These are phyloP conservation scores for Cistogaster globosa DNA, from an alignment of 2,888 invertebrate genomes.

Conservation along the genomic window DNA sequence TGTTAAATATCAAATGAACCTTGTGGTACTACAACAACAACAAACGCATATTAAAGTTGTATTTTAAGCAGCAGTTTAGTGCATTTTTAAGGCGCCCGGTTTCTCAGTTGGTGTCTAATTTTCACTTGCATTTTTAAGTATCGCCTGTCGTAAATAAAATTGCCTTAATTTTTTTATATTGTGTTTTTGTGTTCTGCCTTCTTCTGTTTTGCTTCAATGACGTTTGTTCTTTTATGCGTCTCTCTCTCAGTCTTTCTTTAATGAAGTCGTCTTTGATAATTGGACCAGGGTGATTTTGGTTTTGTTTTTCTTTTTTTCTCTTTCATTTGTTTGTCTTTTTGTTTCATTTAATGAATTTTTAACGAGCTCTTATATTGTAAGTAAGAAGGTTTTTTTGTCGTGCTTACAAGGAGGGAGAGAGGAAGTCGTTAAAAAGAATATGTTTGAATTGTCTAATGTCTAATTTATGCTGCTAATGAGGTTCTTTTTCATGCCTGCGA, in stretches of 20 bases:
- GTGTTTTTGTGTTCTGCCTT: not conserved
- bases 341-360: slow-evolving; percentile 57
- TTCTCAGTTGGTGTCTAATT: slow-evolving; percentile 64
- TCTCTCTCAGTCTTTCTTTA: not conserved
- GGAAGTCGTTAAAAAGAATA: not conserved
- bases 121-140: slow-evolving; percentile 54
- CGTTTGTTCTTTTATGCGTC: not conserved
- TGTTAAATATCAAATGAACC: slow-evolving; percentile 10
- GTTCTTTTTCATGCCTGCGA: too few relatives aligned
- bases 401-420: not conserved
- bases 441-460: not conserved
- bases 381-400: slow-evolving; percentile 55
- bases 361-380: slow-evolving; percentile 56
- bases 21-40: not conserved
- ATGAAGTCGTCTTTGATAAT: slow-evolving; percentile 22
- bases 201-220: slow-evolving; percentile 16
- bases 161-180: slow-evolving; percentile 1
- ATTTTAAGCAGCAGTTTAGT: slow-evolving; percentile 11
- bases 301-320: not conserved
- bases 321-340: not conserved
- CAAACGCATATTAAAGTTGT: not conserved
- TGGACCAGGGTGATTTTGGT: slow-evolving; percentile 25
- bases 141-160: slow-evolving; percentile 2
- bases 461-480: not conserved
- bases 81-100: slow-evolving; percentile 35